Evolutionary conservation across 64 coral and sea anemone genomes (phyloP).

Genomic region (Porites australiensis): DNA sequence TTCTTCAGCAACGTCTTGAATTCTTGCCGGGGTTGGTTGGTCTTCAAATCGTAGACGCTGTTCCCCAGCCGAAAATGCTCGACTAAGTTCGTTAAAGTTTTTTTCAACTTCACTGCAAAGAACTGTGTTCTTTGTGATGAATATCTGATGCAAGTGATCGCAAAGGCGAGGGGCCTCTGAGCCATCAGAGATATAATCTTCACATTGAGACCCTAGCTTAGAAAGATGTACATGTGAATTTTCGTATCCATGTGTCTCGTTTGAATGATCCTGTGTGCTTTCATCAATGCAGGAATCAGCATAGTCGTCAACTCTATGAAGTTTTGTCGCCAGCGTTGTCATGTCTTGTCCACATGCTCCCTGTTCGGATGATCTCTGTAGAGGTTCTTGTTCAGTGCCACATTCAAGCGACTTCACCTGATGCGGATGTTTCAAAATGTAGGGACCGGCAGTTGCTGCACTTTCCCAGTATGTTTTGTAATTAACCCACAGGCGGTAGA

Average conservation of each 20-base stretch:
- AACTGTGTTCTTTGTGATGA: conserved; percentile 78
- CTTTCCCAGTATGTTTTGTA: conserved; percentile 92
- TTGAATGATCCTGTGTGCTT: no score
- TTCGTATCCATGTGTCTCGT: background rate
- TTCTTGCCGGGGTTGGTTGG: conserved; percentile 44
- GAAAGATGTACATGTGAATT: background rate
- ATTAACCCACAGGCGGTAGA: conserved; percentile 92
- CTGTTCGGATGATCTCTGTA: background rate
- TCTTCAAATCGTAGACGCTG: conserved; percentile 47
- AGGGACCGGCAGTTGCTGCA: conserved; percentile 71
- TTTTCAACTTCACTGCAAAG: conserved; percentile 71
- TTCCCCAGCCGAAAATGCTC: conserved; percentile 58
- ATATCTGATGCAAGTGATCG: conserved; percentile 95
- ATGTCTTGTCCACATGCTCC: background rate
- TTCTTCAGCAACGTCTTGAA: conserved; percentile 70
- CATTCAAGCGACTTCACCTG: background rate
- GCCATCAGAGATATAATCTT: background rate
- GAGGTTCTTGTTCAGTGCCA: background rate
- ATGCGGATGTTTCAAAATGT: conserved; percentile 60
- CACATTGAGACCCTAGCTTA: background rate
- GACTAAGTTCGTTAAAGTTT: conserved; percentile 90
- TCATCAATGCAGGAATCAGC: no score
- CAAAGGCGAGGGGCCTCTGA: background rate
- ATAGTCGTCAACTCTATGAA: background rate
- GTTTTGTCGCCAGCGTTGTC: background rate